Percentiles rank a stretch among this genome's conserved stretches.
Conservation (phyloP, 2,113 vertebrate species). For the Micronycteris hirsuta region DNA sequence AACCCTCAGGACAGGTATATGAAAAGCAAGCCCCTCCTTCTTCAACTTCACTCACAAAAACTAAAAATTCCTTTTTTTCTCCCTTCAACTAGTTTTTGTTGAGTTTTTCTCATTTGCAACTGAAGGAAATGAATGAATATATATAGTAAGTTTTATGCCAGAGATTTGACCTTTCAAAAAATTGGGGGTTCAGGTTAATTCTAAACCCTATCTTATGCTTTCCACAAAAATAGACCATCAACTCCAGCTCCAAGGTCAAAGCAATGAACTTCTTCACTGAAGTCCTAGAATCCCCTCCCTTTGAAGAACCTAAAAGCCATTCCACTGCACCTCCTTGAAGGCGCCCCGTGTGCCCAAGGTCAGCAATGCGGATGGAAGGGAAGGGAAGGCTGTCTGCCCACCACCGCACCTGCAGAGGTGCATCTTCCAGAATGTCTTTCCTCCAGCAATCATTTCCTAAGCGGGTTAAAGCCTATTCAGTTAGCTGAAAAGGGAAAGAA, state of each 20-base stretch:
- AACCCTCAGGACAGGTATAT: not conserved
- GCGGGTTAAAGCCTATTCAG: not conserved
- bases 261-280: not conserved
- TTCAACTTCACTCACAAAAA: not conserved
- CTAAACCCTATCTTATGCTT: not conserved
- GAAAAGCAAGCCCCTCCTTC: not conserved
- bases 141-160: not conserved
- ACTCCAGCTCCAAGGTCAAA: not conserved
- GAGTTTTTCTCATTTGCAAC: not conserved
- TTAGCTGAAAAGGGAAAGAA: not conserved
- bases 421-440: not conserved
- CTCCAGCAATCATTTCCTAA: not conserved
- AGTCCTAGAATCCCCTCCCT: not conserved
- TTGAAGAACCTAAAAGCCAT: not conserved
- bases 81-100: not conserved
- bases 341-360: fast-evolving
- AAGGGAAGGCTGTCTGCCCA: too few relatives aligned
- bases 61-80: not conserved
- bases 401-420: not conserved
- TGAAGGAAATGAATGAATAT: not conserved
- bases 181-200: not conserved
- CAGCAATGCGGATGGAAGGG: too few relatives aligned
- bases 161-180: not conserved
- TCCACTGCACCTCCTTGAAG: not conserved
- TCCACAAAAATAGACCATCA: not conserved